Base-by-base conservation (phyloP, 1,140 invertebrate genomes). In the Hylaeus volcanicus region DNA sequence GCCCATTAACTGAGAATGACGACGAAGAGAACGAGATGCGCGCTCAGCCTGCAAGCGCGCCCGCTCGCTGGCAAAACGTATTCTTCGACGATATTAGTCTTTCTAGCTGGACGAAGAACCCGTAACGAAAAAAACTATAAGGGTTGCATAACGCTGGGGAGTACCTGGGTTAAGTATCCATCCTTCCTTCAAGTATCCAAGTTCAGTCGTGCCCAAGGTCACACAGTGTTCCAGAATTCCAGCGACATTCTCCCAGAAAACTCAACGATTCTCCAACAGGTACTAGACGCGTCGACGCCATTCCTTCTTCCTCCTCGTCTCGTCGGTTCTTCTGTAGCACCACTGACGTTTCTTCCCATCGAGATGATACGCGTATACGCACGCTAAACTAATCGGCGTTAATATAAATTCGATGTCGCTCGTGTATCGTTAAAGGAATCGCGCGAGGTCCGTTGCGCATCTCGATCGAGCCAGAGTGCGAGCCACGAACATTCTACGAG, bases 41-140 rank as follows among this genome's bases (percentile, higher is more conserved):
- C 79, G 79, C 85, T 86, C 48, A 79, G 64, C 85, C 83, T 65
- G 80, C 85, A 85, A 86, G 75, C 85, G 71, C 74, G 74, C 37
- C 41, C 4, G 51, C 73, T 5, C 72, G 76, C 77, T 53, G 56
- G 51, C 60, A 45, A 83, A 73, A 43, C 61, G 55, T 64, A 68
- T 55, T 45, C 45, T 65, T 78, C 83, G 43, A 80, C 15, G 11
- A 61, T 53, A 45, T 5, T 39, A 26, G 26, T 26, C 41, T 51
- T 45, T 74, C 11, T 5, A 63, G 51, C 8, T 12, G 6, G 5
- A 1, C 8, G 6, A 63, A 26, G 60, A 63, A 12, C 64, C 14
- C 15, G 39, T 37, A 61, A 65, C 79, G 60, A 45, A 15, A 60
- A 51, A 26, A 70, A 26, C 60, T 41, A 43, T 64, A 26, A 26